Evolutionary conservation across 2,888 invertebrate species (phyloP).

Genomic region (Sacculina carcini): DNA sequence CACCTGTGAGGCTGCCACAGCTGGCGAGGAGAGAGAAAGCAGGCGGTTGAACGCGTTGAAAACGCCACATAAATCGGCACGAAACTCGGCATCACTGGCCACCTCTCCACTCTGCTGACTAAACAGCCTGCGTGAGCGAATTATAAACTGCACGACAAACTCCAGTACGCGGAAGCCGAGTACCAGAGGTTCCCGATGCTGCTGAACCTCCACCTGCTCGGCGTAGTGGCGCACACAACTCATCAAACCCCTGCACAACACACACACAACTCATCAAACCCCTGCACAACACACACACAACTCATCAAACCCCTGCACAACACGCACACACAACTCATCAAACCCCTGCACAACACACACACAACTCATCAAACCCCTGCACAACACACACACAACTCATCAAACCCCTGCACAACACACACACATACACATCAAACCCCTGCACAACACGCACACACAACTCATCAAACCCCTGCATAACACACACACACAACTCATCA

Average conservation of each 20-base stretch:
- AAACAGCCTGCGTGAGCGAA: constrained; percentile 59
- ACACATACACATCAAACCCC: too few relatives aligned
- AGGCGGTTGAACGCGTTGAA: constrained; percentile 46
- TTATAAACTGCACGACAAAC: constrained; percentile 73
- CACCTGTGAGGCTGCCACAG: background rate
- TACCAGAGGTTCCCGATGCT: constrained; percentile 65
- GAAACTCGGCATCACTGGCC: constrained; percentile 68
- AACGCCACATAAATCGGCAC: constrained; percentile 34
- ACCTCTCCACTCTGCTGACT: constrained; percentile 59
- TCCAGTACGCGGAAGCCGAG: constrained; percentile 71
- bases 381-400: too few relatives aligned
- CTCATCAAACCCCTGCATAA: too few relatives aligned
- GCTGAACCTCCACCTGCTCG: constrained; percentile 56
- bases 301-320: constrained; percentile 14
- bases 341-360: background rate
- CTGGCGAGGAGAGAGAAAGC: constrained; percentile 36
- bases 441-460: too few relatives aligned
- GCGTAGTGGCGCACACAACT: constrained; percentile 73
- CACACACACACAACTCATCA: too few relatives aligned
- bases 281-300: constrained; percentile 5
- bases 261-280: background rate
- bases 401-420: too few relatives aligned
- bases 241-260: constrained; percentile 38
- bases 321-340: background rate
- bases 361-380: background rate